phyloP scores from a whole-genome alignment of 1,140 invertebrate species.

The Pseudomyrmex pallidus region DNA sequence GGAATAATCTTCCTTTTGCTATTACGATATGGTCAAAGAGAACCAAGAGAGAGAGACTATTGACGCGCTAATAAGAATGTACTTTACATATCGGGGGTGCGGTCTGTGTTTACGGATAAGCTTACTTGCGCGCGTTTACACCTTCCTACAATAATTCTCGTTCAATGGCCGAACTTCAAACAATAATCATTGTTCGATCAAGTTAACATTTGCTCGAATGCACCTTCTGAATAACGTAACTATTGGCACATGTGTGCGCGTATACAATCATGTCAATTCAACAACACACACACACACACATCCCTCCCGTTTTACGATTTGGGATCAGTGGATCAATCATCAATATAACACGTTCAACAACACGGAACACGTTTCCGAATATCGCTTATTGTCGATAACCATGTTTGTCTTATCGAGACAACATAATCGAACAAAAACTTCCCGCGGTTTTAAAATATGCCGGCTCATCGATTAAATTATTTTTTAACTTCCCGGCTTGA shows the following conservation, averaged over 20 bases:
- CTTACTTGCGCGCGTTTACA: background rate
- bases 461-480: no score
- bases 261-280: background rate
- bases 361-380: background rate
- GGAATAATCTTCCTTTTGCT: no score
- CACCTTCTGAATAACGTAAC: background rate
- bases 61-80: background rate
- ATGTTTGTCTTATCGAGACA: no score
- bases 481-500: no score
- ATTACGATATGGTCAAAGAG: no score
- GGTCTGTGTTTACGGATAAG: background rate
- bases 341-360: background rate
- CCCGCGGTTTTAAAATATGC: no score
- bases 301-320: background rate
- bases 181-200: constrained; percentile 20
- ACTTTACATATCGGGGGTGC: no score
- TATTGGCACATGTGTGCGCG: background rate
- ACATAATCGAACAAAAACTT: no score
- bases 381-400: no score
- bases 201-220: constrained; percentile 22
- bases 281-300: background rate
- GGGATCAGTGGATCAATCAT: background rate
- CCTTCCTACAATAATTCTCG: constrained; percentile 26
- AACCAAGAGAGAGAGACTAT: background rate
- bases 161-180: background rate